Evolutionary conservation across 1,140 invertebrate genomes (phyloP).

Genomic region (Zaprionus inermis): DNA sequence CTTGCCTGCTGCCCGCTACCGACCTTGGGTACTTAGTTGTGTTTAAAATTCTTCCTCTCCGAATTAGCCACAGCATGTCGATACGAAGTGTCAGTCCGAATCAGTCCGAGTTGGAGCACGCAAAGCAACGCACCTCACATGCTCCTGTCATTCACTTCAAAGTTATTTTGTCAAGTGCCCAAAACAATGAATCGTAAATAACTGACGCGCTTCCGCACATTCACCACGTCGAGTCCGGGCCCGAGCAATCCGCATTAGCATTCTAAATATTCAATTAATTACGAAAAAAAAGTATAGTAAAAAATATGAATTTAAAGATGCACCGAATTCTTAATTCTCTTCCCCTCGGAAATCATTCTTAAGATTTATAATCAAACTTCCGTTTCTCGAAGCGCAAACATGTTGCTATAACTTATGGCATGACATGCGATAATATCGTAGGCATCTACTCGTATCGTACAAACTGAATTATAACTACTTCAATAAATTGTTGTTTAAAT

Average conservation of each 20-base stretch:
- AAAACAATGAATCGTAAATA: constrained; percentile 75
- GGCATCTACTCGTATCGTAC: constrained; percentile 15
- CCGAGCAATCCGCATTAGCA: constrained; percentile 35
- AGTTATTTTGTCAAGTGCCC: constrained; percentile 64
- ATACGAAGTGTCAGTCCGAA: background rate
- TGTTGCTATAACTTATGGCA: constrained; percentile 4
- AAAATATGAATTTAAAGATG: constrained; percentile 18
- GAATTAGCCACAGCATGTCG: constrained; percentile 20
- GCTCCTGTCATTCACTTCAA: constrained; percentile 36
- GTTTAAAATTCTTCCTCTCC: constrained; percentile 30
- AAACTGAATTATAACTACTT: constrained; percentile 65
- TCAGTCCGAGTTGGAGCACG: constrained; percentile 4
- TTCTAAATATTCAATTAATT: constrained; percentile 78
- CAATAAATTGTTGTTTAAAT: constrained; percentile 72
- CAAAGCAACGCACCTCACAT: constrained; percentile 15
- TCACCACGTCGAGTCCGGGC: constrained; percentile 43
- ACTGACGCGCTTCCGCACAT: constrained; percentile 72
- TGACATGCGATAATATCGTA: constrained; percentile 6
- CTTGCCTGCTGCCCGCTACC: constrained; percentile 21
- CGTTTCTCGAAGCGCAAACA: constrained; percentile 17
- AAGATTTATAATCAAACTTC: constrained; percentile 15
- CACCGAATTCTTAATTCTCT: constrained; percentile 43
- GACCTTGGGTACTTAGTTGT: constrained; percentile 34
- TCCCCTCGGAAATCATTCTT: constrained; percentile 17
- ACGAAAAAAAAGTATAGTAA: constrained; percentile 65